Evolutionary conservation across 1,140 invertebrate species (phyloP).

Genomic region (Nephotettix cincticeps): DNA sequence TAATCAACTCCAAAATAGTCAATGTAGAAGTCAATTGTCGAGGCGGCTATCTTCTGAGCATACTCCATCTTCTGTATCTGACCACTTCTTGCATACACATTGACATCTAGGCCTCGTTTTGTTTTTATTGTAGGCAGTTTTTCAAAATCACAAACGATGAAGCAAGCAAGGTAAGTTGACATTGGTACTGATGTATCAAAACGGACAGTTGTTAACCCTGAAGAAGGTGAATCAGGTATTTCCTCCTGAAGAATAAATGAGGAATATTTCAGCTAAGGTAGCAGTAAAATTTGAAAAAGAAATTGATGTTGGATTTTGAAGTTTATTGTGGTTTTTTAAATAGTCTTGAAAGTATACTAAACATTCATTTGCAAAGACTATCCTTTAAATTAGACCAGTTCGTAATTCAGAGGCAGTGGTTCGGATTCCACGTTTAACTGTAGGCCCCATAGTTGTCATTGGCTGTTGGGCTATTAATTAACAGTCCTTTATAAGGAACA

Average conservation of each 20-base stretch:
- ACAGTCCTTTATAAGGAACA: too few species aligned
- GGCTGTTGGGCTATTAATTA: too few species aligned
- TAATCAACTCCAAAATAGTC: slow-evolving; percentile 84
- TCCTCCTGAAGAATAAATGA: slow-evolving; percentile 46
- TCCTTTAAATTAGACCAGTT: too few species aligned
- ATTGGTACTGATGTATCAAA: slow-evolving; percentile 83
- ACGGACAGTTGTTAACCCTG: slow-evolving; percentile 54
- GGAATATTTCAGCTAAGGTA: not conserved
- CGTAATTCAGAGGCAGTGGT: too few species aligned
- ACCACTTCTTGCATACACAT: slow-evolving; percentile 70
- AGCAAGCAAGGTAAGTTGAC: slow-evolving; percentile 90
- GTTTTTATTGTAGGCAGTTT: slow-evolving; percentile 57
- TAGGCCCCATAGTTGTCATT: too few species aligned
- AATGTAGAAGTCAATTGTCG: slow-evolving; percentile 82
- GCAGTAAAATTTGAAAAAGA: too few species aligned
- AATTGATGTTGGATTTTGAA: not conserved
- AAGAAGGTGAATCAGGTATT: slow-evolving; percentile 45
- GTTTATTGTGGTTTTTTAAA: too few species aligned
- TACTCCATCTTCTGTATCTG: slow-evolving; percentile 77
- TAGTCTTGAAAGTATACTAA: too few species aligned
- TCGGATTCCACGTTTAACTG: too few species aligned
- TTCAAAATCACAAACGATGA: slow-evolving; percentile 88
- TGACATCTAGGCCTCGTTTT: slow-evolving; percentile 58
- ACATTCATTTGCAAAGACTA: too few species aligned
- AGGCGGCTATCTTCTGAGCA: slow-evolving; percentile 73